A percentile compares a stretch with the other conserved stretches of the same genome.
Evolutionary conservation across 2,888 invertebrate genomes (phyloP).

Genomic region (Macaria liturata): DNA sequence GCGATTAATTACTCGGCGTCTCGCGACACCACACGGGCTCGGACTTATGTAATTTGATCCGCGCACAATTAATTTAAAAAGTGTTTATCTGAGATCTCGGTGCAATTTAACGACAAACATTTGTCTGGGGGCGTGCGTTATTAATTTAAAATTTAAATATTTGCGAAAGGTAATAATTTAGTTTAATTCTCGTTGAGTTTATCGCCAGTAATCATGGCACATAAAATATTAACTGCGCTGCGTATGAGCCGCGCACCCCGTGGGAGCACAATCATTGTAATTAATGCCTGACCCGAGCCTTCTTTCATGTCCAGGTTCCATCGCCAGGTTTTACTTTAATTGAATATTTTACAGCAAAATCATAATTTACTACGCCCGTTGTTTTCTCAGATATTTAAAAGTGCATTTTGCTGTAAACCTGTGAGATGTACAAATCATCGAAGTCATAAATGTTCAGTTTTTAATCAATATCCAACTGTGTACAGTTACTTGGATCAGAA

Average conservation of each 20-base stretch:
- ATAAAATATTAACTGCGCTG: conserved; percentile 33
- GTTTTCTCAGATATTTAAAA: not conserved
- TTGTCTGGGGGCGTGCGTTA: conserved; percentile 32
- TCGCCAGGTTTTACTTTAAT: conserved; percentile 16
- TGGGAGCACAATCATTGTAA: not conserved
- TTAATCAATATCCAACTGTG: too few relatives aligned
- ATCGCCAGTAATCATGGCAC: conserved; percentile 36
- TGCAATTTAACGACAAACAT: conserved; percentile 33
- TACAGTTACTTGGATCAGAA: not conserved
- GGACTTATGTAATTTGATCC: conserved; percentile 24
- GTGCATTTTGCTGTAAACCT: too few relatives aligned
- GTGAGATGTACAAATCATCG: too few relatives aligned
- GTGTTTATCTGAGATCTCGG: conserved; percentile 23
- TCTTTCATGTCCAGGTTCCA: conserved; percentile 6
- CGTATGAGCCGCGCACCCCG: conserved; percentile 1
- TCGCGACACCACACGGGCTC: conserved; percentile 2
- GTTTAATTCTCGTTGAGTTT: conserved; percentile 29
- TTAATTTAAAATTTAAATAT: conserved; percentile 43
- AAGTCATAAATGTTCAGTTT: too few relatives aligned
- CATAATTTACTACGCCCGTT: not conserved
- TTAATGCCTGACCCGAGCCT: not conserved
- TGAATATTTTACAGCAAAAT: conserved; percentile 11
- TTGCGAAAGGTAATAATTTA: conserved; percentile 34
- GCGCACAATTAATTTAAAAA: conserved; percentile 25
- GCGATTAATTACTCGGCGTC: conserved; percentile 22